Evolutionary conservation across 2,113 vertebrate genomes (phyloP).

Genomic region (Brachirus orientalis): DNA sequence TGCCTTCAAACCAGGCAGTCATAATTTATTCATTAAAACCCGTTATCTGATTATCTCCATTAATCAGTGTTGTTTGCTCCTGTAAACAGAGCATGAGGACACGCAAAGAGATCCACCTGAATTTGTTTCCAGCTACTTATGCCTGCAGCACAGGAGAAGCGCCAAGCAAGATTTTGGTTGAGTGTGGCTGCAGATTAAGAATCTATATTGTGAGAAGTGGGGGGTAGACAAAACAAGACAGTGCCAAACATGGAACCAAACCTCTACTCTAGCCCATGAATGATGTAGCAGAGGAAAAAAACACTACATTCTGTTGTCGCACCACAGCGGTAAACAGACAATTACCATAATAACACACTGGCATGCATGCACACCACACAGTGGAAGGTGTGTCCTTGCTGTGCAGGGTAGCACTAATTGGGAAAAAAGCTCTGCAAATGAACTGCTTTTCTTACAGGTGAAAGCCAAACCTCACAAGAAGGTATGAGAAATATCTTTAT

Average conservation of each 20-base stretch:
- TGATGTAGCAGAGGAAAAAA: conserved; percentile 69
- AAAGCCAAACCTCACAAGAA: conserved; percentile 7
- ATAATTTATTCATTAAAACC: conserved; percentile 74
- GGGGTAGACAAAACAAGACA: conserved; percentile 65
- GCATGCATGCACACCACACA: conserved; percentile 7
- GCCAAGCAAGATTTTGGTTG: conserved; percentile 39
- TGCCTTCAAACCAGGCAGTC: conserved; percentile 32
- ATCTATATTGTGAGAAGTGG: conserved; percentile 56
- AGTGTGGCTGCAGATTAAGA: conserved; percentile 54
- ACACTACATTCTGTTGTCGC: conserved; percentile 55
- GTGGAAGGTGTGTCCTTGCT: conserved; percentile 19
- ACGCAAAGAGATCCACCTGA: conserved; percentile 54
- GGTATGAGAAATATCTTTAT: conserved; percentile 1
- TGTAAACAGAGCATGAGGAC: conserved; percentile 67
- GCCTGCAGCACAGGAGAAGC: conserved; percentile 23
- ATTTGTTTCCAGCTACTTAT: conserved; percentile 32
- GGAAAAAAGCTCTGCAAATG: conserved; percentile 26
- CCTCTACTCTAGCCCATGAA: conserved; percentile 59
- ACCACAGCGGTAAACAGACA: conserved; percentile 59
- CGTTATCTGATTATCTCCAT: conserved; percentile 69
- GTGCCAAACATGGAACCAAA: conserved; percentile 60
- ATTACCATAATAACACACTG: conserved; percentile 58
- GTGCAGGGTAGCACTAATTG: conserved; percentile 8
- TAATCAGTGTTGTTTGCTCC: conserved; percentile 57
- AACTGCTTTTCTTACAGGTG: conserved; percentile 16